Conservation (phyloP, 2,113 vertebrate species). For the Setophaga coronata region DNA sequence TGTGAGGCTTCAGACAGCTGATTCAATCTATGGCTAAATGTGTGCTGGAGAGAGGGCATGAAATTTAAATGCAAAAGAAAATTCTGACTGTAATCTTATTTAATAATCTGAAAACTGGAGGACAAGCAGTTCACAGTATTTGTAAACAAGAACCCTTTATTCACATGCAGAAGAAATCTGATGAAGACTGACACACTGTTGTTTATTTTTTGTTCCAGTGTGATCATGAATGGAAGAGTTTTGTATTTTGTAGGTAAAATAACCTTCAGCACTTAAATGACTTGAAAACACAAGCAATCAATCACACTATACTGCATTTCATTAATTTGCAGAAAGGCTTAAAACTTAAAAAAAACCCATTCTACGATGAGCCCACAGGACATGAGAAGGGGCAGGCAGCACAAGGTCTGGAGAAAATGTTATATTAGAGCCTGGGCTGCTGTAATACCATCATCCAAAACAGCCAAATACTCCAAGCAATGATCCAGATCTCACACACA, state of each 20-base stretch:
- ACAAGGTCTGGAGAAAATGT: rapidly evolving
- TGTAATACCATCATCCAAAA: neutral
- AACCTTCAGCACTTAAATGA: neutral
- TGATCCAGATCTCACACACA: neutral
- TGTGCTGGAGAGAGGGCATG: neutral
- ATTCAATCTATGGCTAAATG: neutral
- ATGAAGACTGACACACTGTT: neutral
- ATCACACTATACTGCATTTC: neutral
- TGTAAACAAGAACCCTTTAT: neutral
- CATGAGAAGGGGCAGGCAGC: neutral
- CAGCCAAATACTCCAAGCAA: neutral
- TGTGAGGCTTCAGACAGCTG: neutral
- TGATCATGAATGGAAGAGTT: neutral
- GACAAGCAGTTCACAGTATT: neutral
- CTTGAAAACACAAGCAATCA: neutral
- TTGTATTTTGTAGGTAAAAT: neutral
- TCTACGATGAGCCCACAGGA: neutral
- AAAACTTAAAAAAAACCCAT: rapidly evolving
- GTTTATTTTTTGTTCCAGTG: neutral
- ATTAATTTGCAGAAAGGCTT: neutral
- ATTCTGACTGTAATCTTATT: neutral
- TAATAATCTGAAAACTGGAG: neutral
- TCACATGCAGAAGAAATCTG: neutral
- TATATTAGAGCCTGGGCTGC: neutral
- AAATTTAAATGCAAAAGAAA: neutral